Base-by-base conservation (phyloP, 53 echinoderm and acorn worm genomes). In the Apostichopus leukothele region DNA sequence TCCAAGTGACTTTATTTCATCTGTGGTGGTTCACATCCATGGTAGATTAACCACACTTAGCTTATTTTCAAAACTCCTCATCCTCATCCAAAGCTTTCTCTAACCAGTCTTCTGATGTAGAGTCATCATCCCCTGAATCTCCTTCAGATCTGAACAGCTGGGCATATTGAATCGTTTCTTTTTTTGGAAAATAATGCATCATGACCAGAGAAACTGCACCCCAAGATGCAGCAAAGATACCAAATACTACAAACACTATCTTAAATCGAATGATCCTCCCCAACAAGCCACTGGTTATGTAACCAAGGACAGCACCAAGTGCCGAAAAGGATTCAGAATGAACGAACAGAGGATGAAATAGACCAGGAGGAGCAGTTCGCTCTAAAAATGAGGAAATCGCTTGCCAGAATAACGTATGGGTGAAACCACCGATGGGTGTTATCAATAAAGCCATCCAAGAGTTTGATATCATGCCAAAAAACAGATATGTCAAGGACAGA, bases 381-480 rank as follows among this genome's bases (percentile, higher is more conserved):
- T 96, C 94, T 23, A 94, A 89, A 67, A 90, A 96, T 6, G 90
- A 74, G 22, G 88, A 89, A 39, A 91, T 86, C 3, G 94, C 90
- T 54, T 89, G 90, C 89, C 94, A 91, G 25, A 96, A 84, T 50
- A 94, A 91, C n/a, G 91, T 91, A 11, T 90, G 88, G 59, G 93
- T 92, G 74, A 99, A 84, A 0, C 91, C 93, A 60, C 90, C 89
- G 22, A 94, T 83, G 9, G 93, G 39, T 76, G 94, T 94, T 22
- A 99, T 83, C n/a, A 95, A 92, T 12, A 94, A 91, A 18, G 88
- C 93, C 18, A 96, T 94, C 99, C 95, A 96, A 14, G 99, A 93
- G 18, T 90, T 94, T 94, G 93, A 94, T 51, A 99, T 88, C 50
- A 93, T 80, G 12, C 93, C 88, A 88, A 92, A 93, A 86, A 92